Evolutionary conservation across 53 echinoderm and acorn worm genomes (phyloP), one percentile per base, ranked within the genome.

Genomic region (Mesocentrotus franciscanus): DNA sequence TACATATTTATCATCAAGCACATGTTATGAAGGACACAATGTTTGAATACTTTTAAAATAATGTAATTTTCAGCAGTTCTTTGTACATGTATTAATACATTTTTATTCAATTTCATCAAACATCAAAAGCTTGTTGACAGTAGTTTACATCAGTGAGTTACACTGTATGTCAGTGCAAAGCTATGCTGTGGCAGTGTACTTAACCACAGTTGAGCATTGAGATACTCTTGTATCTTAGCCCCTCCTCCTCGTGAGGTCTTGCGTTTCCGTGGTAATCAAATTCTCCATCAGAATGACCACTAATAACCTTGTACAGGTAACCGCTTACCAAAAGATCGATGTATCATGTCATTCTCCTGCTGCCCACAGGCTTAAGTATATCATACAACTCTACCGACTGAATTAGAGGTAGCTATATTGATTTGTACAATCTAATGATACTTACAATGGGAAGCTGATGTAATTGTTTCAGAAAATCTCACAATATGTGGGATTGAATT

Each of bases 181-280:
- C 18, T 62, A 24, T 68, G n/a, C n/a, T n/a, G 26, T 68, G 12
- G 30, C 9, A 74, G 74, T 74, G 13, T 32, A 74, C 58, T 58
- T 59, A 87, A 87, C 56, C 58, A 27, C 56, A 87, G 22, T 58
- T 57, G 6, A 15, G 39, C 55, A n/a, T 24, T 56, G 42, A 81
- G 81, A 58, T 56, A 9, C 29, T 56, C 87, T 87, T n/a, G 87
- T 59, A 11, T 87, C 58, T 87, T 56, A n/a, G 3, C 26, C 13
- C 26, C 3, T 58, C 18, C 16, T 66, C 29, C 30, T 27, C 27
- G 12, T 0, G 59, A 57, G 58, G n/a, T 87, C 58, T 57, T 87
- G n/a, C 29, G 58, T 87, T 87, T 58, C 87, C 58, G 58, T 87
- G 87, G 87, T 87, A 57, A 87, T 87, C 87, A 57, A n/a, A 87